Base-by-base conservation (phyloP, 2,113 vertebrate species). In the Phrynosoma blainvillii region DNA sequence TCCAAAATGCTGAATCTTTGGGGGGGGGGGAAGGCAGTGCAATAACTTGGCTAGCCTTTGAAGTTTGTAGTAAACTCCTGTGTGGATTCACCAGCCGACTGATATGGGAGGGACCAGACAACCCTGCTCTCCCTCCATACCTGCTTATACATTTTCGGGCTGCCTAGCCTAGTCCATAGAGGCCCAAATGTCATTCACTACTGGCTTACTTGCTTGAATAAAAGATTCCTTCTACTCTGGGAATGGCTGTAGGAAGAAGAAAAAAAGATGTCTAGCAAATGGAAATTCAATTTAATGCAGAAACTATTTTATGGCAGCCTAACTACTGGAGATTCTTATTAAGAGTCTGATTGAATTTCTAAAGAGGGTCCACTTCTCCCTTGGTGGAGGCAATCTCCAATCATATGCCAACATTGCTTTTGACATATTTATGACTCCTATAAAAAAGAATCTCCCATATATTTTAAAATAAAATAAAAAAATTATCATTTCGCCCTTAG, bases 381-480 rank as follows among this genome's bases (percentile, higher is more conserved):
- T 92, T 76, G 88, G 93, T 91, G 95, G 93, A 93, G 94, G 92
- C 90, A 93, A 96, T 96, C 86, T 92, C 95, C 95, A 95, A 87
- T 95, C 94, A 89, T 94, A 94, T 62, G 59, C 94, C 94, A 94
- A 91, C 95, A 96, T 96, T 95, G 95, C 94, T 97, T 95, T 92
- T 97, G 96, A 96, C 96, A 95, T 96, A 97, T 97, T 97, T 97
- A 96, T 96, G 96, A 94, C 94, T 96, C 94, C 96, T 97, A 95
- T 97, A 96, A 97, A 47, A 47, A 47, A 47, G 7, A 97, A 96
- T 96, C 96, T 97, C 94, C 96, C 95, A 96, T 97, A 95, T 96
- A 96, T 97, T 97, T 97, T 96, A 96, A 96, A 97, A 96, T 96
- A 96, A 96, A 97, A 97, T 97, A 95, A 96, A 96, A 96, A 96